These are phyloP conservation scores for Sebastes oblongus DNA, from an alignment of 2,797 vertebrate species.

Conservation along the genomic window DNA sequence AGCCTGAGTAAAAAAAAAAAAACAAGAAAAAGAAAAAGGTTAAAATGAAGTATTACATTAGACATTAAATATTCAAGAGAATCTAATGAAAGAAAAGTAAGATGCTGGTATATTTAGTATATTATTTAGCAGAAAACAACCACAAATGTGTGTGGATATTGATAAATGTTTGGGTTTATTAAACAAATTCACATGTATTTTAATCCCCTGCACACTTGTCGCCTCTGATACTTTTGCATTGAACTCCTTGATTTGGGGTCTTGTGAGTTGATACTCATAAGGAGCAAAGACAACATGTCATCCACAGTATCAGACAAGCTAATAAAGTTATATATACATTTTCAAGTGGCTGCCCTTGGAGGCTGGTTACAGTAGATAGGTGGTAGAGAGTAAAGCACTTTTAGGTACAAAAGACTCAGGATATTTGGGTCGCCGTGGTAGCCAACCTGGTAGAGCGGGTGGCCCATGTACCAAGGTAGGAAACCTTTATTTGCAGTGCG, in stretches of 20 bases:
- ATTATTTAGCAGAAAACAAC: background rate
- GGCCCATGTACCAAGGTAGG: no score
- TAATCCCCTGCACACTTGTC: background rate
- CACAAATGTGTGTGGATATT: background rate
- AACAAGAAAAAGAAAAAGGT: background rate
- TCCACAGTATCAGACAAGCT: background rate
- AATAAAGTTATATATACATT: background rate
- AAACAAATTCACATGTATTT: background rate
- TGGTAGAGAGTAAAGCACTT: background rate
- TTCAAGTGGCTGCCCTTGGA: background rate
- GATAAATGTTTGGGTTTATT: background rate
- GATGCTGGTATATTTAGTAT: background rate
- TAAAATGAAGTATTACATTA: no score
- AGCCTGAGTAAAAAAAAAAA: constrained; percentile 64
- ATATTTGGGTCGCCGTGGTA: background rate
- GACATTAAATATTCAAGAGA: background rate
- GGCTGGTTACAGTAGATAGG: background rate
- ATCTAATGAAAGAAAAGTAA: background rate
- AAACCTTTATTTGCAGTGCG: no score
- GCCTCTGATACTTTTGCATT: background rate
- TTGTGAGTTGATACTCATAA: background rate
- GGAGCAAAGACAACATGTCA: background rate
- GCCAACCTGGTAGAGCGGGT: no score
- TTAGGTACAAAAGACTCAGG: background rate
- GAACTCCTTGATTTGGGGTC: background rate